Percentiles rank a stretch among this genome's conserved stretches.
Evolutionary conservation across 2,113 vertebrate species (phyloP).

Genomic region (Tor tambroides): DNA sequence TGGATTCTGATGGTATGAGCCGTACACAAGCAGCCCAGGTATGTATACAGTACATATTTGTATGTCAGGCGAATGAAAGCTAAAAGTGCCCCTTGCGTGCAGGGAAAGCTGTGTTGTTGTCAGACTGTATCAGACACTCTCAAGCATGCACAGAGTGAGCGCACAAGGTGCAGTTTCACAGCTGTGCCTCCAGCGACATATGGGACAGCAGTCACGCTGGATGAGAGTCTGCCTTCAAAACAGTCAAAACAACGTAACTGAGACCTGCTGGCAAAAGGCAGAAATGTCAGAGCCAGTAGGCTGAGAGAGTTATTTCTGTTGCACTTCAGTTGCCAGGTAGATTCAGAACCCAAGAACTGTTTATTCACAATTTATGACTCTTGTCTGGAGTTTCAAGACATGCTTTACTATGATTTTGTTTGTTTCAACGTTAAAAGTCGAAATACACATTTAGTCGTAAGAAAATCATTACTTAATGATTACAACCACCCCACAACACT

Average conservation of each 20-base stretch:
- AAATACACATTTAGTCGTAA: background rate
- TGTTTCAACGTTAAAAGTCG: background rate
- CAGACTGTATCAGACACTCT: background rate
- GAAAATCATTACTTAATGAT: too few relatives aligned
- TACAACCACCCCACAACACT: too few relatives aligned
- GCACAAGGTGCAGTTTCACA: background rate
- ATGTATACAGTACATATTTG: background rate
- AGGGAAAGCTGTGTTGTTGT: background rate
- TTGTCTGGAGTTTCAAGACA: background rate
- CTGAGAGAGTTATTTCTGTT: background rate
- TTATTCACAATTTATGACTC: background rate
- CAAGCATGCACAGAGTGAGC: slow-evolving; percentile 4
- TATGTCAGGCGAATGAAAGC: too few relatives aligned
- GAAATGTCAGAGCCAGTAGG: background rate
- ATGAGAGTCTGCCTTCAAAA: background rate
- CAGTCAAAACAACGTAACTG: slow-evolving; percentile 17
- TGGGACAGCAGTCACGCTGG: background rate
- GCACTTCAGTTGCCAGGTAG: background rate
- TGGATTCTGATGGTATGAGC: background rate
- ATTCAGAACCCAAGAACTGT: background rate
- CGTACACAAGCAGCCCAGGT: background rate
- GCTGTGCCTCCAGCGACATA: slow-evolving; percentile 4
- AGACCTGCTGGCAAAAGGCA: background rate
- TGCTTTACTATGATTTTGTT: background rate
- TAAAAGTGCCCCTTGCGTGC: background rate